Base-by-base conservation (phyloP, 2,888 invertebrate genomes). In the Barypeithes pellucidus region DNA sequence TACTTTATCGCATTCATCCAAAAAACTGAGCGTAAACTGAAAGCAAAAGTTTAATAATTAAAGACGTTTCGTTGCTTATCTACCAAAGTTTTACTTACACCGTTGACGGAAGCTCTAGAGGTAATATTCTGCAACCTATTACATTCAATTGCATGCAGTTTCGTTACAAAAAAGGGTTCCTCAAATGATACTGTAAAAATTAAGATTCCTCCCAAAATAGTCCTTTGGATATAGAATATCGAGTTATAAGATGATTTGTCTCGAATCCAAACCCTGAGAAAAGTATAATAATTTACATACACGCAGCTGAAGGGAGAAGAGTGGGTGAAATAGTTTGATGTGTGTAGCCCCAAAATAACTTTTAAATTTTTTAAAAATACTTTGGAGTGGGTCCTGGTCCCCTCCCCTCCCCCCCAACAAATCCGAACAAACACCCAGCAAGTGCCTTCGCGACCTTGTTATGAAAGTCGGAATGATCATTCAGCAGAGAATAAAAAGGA, bases 141-240 rank as follows among this genome's bases (percentile, higher is more conserved):
- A 59, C 90, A 90, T 82, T 93, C 93, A 73, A 92, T 88, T 2
- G 90, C 90, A 82, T 91, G 89, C 43, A 94, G 84, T 82, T 91
- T 91, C 1, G 91, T 90, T 76, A 89, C 89, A 82, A 93, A 92
- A 85, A 92, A 93, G 45, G 93, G 93, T 79, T 92, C 91, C n/a
- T 86, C 86, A 76, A 93, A 87, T 70, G 89, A 89, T 41, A 93
- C 88, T 80, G 92, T 92, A 81, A 93, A 90, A 59, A 94, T 84
- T 50, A 93, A 85, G 77, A 93, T 89, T 11, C 93, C 93, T 12
- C 93, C 93, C 11, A 91, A 84, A 83, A 91, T 88, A 4, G 91
- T 90, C 82, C 92, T 92, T 82, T 91, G 91, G 54, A 92, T 87
- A 81, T 90, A 90, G 81, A 87, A 87, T 12, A 85, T 80, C 5